Evolutionary conservation across 1,140 invertebrate species (phyloP), one percentile per base, ranked within the genome.

Genomic region (Caenorhabditis briggsae): DNA sequence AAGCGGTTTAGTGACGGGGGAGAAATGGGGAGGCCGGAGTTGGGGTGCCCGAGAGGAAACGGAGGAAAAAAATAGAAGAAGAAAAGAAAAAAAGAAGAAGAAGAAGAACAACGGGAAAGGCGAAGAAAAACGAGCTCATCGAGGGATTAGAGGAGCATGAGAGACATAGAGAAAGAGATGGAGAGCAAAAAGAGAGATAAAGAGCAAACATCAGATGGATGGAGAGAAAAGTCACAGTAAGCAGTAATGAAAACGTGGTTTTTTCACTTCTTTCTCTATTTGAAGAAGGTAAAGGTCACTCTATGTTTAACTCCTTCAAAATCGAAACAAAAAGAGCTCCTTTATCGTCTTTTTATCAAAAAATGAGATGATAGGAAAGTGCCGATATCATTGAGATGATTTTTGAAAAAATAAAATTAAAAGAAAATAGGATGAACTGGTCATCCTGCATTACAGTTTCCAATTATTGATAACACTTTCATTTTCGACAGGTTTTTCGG

Each of bases 21-120:
- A 25, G 7, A n/a, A 58, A 58, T 7, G 61, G n/a, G 64, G 64
- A 50, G 70, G 70, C 70, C 70, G 70, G 70, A 78, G 70, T 78
- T 78, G 70, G 70, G 70, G 70, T 78, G 70, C 70, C 70, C 70
- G 70, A 78, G 70, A 50, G 70, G 70, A 78, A 78, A 78, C 70
- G 70, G 41, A 70, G 64, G 64, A 46, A 70, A 70, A 70, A 64
- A 46, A 70, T 12, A 70, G 64, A 50, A 78, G 70, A 48, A 78
- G 33, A 78, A 16, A 53, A 78, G 46, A 78, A 78, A 50, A 53
- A 16, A 78, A 78, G 46, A 50, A 78, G 64, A 70, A 70, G 65
- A 70, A 70, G 70, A 78, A 78, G 43, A 78, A 78, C 46, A 78
- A 78, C 70, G 46, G 70, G 46, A 78, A 78, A 78, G 70, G 70